Conservation (phyloP, 2,113 vertebrate species). For the Thinocorus orbignyianus region DNA sequence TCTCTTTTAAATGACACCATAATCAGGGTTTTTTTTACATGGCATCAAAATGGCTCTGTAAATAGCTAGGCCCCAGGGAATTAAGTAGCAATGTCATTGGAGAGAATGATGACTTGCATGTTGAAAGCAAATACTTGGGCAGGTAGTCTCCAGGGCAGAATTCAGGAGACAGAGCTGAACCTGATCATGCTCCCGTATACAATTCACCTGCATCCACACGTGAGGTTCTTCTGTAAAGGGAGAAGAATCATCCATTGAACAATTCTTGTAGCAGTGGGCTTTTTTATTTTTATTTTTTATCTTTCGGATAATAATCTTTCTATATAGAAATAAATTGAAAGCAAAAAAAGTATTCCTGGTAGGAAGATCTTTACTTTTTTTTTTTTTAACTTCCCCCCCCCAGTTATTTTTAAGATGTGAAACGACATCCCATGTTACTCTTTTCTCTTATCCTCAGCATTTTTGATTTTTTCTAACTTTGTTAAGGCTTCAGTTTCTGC, state of each 20-base stretch:
- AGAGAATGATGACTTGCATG: not conserved
- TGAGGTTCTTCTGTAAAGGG: not conserved
- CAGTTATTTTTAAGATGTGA: not conserved
- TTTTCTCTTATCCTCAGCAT: not conserved
- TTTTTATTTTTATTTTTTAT: no score
- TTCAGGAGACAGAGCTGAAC: not conserved
- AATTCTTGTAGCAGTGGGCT: not conserved
- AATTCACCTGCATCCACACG: fast-evolving
- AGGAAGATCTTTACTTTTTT: not conserved
- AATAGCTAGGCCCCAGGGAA: not conserved
- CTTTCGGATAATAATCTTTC: not conserved
- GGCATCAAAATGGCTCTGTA: not conserved
- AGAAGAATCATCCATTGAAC: not conserved
- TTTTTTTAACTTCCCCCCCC: no score
- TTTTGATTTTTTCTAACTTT: not conserved
- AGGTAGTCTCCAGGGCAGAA: not conserved
- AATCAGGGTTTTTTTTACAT: not conserved
- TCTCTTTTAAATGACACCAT: not conserved
- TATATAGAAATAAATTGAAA: not conserved
- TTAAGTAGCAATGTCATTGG: not conserved
- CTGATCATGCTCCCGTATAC: not conserved
- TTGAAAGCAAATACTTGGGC: not conserved
- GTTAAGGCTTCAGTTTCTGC: not conserved
- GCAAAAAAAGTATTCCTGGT: not conserved
- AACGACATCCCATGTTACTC: not conserved